phyloP scores from a whole-genome alignment of 1,140 invertebrate species.

The Bombus turneri region DNA sequence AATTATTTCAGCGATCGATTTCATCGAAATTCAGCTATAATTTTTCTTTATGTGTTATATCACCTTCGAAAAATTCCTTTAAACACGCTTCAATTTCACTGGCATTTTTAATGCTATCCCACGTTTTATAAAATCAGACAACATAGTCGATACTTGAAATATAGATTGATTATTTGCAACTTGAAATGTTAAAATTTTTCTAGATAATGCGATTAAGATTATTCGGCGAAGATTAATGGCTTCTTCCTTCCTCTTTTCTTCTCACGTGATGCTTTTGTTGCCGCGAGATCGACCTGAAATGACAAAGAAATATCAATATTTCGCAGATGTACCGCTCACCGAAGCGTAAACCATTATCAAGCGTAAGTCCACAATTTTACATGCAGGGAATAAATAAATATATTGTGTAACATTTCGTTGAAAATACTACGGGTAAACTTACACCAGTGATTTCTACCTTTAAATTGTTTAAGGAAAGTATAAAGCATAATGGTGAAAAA shows the following conservation, averaged over 20 bases:
- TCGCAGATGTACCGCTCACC: not conserved
- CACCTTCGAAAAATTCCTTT: not conserved
- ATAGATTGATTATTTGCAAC: not conserved
- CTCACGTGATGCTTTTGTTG: not conserved
- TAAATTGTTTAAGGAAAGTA: not conserved
- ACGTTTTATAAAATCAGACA: not conserved
- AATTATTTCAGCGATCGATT: not conserved
- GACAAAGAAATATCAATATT: constrained; percentile 16
- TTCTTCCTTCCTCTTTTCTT: not conserved
- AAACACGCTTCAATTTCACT: not conserved
- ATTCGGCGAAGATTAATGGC: not conserved
- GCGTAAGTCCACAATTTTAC: not conserved
- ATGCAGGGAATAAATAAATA: not conserved
- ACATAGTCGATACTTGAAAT: not conserved
- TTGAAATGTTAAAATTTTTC: not conserved
- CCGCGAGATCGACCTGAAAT: constrained; percentile 25
- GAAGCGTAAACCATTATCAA: not conserved
- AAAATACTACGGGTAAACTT: too few species aligned
- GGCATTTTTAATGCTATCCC: not conserved
- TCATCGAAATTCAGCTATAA: not conserved
- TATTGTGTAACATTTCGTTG: not conserved
- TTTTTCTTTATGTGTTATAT: not conserved
- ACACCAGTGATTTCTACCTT: too few species aligned
- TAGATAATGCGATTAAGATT: not conserved
- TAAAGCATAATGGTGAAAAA: not conserved